These are phyloP conservation scores for Takifugu bimaculatus DNA, from an alignment of 2,113 vertebrate genomes.

Conservation along the genomic window DNA sequence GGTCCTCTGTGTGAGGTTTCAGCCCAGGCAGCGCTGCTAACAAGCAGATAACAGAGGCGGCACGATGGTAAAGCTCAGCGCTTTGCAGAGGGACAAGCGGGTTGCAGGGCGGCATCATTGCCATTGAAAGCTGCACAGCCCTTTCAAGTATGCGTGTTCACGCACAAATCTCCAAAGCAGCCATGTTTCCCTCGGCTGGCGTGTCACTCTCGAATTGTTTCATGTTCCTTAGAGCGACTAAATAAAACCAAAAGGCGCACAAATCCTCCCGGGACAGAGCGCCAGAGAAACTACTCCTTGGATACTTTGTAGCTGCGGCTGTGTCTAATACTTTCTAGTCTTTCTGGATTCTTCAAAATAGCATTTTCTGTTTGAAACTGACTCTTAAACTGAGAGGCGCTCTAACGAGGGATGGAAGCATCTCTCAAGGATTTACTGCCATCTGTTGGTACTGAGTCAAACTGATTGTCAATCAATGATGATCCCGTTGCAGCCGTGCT, in stretches of 20 bases:
- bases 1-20: constrained; percentile 22
- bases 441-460: constrained; percentile 63
- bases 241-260: constrained; percentile 64
- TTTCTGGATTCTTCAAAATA: constrained; percentile 51
- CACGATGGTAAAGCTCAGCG: constrained; percentile 15
- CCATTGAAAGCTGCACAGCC: constrained; percentile 27
- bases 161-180: constrained; percentile 33
- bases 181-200: constrained; percentile 20
- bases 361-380: constrained; percentile 46
- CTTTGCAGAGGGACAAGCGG: constrained; percentile 21
- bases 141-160: background rate
- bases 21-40: constrained; percentile 22
- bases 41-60: constrained; percentile 39
- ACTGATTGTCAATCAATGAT: constrained; percentile 34
- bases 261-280: constrained; percentile 44
- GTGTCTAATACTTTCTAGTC: constrained; percentile 55
- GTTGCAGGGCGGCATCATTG: constrained; percentile 19
- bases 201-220: constrained; percentile 54
- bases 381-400: constrained; percentile 22
- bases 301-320: constrained; percentile 48
- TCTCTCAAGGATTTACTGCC: constrained; percentile 66
- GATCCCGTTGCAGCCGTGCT: background rate
- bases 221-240: constrained; percentile 58
- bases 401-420: constrained; percentile 14
- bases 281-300: constrained; percentile 34